Conservation (phyloP, 2,113 vertebrate genomes). For the Aphelocoma coerulescens region DNA sequence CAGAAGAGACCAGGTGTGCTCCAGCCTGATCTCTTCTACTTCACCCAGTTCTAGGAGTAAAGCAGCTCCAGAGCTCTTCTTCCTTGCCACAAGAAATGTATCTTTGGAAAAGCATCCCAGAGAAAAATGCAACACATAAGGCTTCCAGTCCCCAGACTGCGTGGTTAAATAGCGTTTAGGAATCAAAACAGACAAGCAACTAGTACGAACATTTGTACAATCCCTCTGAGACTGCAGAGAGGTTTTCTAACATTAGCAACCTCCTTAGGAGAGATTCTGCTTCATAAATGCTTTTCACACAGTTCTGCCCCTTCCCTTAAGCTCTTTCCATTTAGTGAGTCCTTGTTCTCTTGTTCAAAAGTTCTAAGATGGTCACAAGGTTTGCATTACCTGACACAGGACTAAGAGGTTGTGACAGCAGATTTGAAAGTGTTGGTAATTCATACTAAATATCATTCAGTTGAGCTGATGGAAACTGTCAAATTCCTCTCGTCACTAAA, state of each 20-base stretch:
- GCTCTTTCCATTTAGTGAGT: not conserved
- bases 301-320: not conserved
- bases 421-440: not conserved
- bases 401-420: not conserved
- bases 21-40: not conserved
- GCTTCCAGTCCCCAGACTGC: not conserved
- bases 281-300: not conserved
- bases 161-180: constrained; percentile 20
- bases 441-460: not conserved
- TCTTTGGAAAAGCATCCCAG: not conserved
- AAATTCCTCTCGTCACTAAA: not conserved
- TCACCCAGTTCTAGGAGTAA: not conserved
- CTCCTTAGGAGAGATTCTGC: constrained; percentile 31
- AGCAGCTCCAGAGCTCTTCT: not conserved
- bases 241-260: constrained; percentile 30
- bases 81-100: not conserved
- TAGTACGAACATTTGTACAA: constrained; percentile 26
- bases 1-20: not conserved
- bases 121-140: not conserved
- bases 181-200: constrained; percentile 46
- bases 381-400: not conserved
- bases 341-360: not conserved
- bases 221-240: not conserved
- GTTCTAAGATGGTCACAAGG: not conserved
- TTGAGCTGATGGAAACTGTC: not conserved